A percentile compares a stretch with the other conserved stretches of the same genome.
These are phyloP conservation scores for Chironomus tepperi DNA, from an alignment of 1,140 invertebrate species.

Conservation along the genomic window DNA sequence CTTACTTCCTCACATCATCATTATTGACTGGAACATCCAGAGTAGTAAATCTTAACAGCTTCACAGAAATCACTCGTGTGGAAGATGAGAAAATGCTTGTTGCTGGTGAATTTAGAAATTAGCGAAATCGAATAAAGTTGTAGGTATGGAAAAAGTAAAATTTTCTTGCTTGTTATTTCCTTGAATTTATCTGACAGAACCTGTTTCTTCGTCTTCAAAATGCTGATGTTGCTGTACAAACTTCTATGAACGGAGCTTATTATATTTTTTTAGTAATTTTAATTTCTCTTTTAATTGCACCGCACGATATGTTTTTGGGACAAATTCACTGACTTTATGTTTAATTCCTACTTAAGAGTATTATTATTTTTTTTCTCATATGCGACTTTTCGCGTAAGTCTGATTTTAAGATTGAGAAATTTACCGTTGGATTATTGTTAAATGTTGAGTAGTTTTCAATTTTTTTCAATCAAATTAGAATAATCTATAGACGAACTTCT, in stretches of 20 bases:
- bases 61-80: constrained; percentile 11
- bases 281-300: constrained; percentile 14
- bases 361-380: background rate
- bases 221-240: too few relatives aligned
- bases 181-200: background rate
- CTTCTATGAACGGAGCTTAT: background rate
- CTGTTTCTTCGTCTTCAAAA: background rate
- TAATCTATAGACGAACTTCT: too few relatives aligned
- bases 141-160: background rate
- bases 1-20: background rate
- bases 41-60: background rate
- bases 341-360: background rate
- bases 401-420: background rate
- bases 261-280: background rate
- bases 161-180: background rate
- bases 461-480: background rate
- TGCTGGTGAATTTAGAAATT: background rate
- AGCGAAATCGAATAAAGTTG: background rate
- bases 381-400: background rate
- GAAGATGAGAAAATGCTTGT: background rate
- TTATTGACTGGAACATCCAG: background rate
- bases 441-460: background rate
- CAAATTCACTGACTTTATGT: background rate
- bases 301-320: background rate
- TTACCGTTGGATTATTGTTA: background rate